Base-by-base conservation (phyloP, 2,888 invertebrate genomes). In the Brachycybe producta region DNA sequence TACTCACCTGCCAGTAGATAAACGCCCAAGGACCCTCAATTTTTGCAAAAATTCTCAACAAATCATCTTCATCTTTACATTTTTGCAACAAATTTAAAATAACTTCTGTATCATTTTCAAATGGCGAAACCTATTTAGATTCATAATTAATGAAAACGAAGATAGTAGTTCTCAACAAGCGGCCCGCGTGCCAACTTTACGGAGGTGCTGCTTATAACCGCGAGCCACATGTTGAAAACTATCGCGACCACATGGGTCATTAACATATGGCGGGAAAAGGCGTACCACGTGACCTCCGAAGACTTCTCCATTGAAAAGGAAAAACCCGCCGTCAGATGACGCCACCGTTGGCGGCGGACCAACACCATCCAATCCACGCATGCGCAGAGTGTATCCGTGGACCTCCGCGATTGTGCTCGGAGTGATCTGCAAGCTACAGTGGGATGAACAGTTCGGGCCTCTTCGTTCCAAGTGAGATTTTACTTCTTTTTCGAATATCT, bases 261-360 rank as follows among this genome's bases (percentile, higher is more conserved):
- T 28, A n/a, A 5, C 17, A 11, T 21, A 17, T 7, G 11, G n/a
- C 21, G 23, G 21, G n/a, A 19, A 5, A 11, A 5, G 17, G 11
- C 19, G 19, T 27, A 49, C 49, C 61, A 71, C 57, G 35, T 63
- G 56, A 34, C 73, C 73, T 55, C 70, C 76, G 69, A 82, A 92
- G 57, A 88, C 75, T 68, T 95, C 92, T 26, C 92, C 94, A 72
- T 94, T 94, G 73, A 83, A 90, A 21, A 90, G 65, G 49, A 94
- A 70, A 48, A 81, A 64, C 55, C 82, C 79, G 23, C 73, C 70
- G 32, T 72, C 64, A n/a, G n/a, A n/a, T n/a, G n/a, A n/a, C 8
- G 67, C 66, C 63, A 76, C 73, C 24, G 75, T 47, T 11, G 71
- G 57, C 0, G 94, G 94, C 64, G 94, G 94, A 27, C 61, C 58